These are phyloP conservation scores for Mythimna impura DNA, from an alignment of 2,888 invertebrate genomes.

Conservation along the genomic window DNA sequence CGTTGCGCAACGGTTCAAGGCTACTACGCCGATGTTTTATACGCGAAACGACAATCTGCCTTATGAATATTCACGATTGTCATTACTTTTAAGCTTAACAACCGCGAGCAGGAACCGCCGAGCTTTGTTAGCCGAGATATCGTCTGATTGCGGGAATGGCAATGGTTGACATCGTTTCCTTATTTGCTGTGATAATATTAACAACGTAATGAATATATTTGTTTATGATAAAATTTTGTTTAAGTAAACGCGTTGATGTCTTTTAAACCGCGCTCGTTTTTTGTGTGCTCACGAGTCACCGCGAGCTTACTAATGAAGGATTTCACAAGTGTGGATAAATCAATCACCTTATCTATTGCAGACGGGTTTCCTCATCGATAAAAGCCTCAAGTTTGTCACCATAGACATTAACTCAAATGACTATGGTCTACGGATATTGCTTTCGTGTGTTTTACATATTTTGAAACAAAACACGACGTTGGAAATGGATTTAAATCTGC, in stretches of 20 bases:
- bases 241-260: slow-evolving; percentile 74
- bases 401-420: slow-evolving; percentile 51
- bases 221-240: slow-evolving; percentile 36
- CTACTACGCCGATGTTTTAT: slow-evolving; percentile 70
- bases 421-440: slow-evolving; percentile 27
- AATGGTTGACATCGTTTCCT: slow-evolving; percentile 68
- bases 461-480: slow-evolving; percentile 39
- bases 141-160: slow-evolving; percentile 66
- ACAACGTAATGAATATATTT: slow-evolving; percentile 39
- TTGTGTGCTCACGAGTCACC: slow-evolving; percentile 31
- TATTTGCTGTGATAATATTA: slow-evolving; percentile 66
- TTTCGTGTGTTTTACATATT: slow-evolving; percentile 33
- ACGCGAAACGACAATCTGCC: slow-evolving; percentile 70
- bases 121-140: slow-evolving; percentile 58
- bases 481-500: background rate
- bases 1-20: slow-evolving; percentile 87
- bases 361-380: slow-evolving; percentile 56
- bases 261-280: slow-evolving; percentile 64
- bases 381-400: slow-evolving; percentile 56
- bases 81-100: slow-evolving; percentile 65
- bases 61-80: slow-evolving; percentile 72
- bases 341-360: slow-evolving; percentile 54
- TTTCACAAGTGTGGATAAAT: slow-evolving; percentile 52
- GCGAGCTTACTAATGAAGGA: slow-evolving; percentile 38
- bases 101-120: slow-evolving; percentile 64